Evolutionary conservation across 2,888 invertebrate species (phyloP).

Genomic region (Polylopha cassiicola): DNA sequence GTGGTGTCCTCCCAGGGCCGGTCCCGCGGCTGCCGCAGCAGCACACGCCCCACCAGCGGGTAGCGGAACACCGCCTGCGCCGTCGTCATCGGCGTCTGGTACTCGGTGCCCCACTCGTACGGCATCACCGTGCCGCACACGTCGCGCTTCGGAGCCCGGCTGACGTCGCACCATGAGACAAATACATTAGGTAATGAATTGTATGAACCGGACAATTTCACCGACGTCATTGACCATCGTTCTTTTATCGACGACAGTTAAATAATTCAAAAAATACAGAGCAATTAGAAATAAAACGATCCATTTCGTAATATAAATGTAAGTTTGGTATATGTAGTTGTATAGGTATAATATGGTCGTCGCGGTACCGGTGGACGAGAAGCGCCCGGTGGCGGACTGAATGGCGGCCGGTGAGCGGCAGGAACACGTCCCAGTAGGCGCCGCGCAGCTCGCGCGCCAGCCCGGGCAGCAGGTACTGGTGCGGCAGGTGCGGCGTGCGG

Average conservation of each 20-base stretch:
- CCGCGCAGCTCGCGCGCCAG: slow-evolving; percentile 84
- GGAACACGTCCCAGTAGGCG: slow-evolving; percentile 88
- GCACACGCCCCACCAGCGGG: slow-evolving; percentile 90
- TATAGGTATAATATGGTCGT: too few relatives aligned
- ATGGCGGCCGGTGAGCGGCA: slow-evolving; percentile 87
- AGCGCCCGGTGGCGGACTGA: slow-evolving; percentile 90
- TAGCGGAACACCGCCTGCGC: slow-evolving; percentile 90
- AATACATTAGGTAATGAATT: too few relatives aligned
- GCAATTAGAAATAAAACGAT: not conserved
- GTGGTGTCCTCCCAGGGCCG: slow-evolving; percentile 91
- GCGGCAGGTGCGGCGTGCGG: slow-evolving; percentile 82
- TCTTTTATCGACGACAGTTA: too few relatives aligned
- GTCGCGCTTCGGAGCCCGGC: slow-evolving; percentile 49
- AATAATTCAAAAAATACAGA: too few relatives aligned
- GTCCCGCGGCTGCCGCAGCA: slow-evolving; percentile 87
- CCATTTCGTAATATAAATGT: not conserved
- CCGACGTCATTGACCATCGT: too few relatives aligned
- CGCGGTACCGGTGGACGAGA: slow-evolving; percentile 82
- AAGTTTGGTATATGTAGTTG: not conserved
- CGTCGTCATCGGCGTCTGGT: slow-evolving; percentile 84
- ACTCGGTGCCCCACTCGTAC: slow-evolving; percentile 80
- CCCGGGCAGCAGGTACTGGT: slow-evolving; percentile 81
- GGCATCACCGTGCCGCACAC: slow-evolving; percentile 79
- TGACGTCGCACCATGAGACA: slow-evolving; percentile 30
- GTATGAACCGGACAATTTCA: too few relatives aligned